A percentile compares a stretch with the other conserved stretches of the same genome.
Conservation (phyloP, 2,888 invertebrate species). For the Nomada lathburiana region DNA sequence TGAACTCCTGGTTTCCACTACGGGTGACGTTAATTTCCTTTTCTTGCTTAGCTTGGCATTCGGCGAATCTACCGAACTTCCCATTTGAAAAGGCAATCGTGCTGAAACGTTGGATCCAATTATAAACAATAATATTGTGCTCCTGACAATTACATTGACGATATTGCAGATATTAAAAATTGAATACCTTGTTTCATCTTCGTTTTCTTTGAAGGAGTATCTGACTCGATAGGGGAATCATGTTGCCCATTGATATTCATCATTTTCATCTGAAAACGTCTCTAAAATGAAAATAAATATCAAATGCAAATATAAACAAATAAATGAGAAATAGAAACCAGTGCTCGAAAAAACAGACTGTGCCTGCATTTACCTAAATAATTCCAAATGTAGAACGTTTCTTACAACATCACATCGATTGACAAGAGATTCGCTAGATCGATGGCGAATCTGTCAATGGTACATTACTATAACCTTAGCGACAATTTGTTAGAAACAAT, state of each 20-base stretch:
- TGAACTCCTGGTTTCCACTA: slow-evolving; percentile 68
- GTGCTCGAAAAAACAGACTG: neutral
- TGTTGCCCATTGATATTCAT: slow-evolving; percentile 75
- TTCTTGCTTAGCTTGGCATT: slow-evolving; percentile 74
- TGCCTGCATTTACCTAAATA: slow-evolving; percentile 21
- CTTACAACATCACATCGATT: slow-evolving; percentile 33
- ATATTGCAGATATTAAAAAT: slow-evolving; percentile 4
- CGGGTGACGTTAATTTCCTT: slow-evolving; percentile 76
- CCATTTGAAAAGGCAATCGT: slow-evolving; percentile 78
- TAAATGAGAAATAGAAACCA: neutral
- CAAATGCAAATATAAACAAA: neutral
- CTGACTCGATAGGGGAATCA: slow-evolving; percentile 71
- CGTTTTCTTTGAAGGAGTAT: slow-evolving; percentile 72
- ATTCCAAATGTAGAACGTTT: neutral
- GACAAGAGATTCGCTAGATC: slow-evolving; percentile 6
- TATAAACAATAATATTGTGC: neutral
- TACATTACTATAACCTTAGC: slow-evolving; percentile 61
- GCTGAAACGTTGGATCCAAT: slow-evolving; percentile 69
- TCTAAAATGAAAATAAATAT: neutral
- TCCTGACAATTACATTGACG: neutral
- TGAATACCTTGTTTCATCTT: slow-evolving; percentile 79
- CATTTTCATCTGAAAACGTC: slow-evolving; percentile 72
- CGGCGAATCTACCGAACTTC: slow-evolving; percentile 69
- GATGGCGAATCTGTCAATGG: slow-evolving; percentile 60
- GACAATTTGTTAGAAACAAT: slow-evolving; percentile 16